Conservation (phyloP, 2,113 vertebrate genomes). For the Tautogolabrus adspersus region DNA sequence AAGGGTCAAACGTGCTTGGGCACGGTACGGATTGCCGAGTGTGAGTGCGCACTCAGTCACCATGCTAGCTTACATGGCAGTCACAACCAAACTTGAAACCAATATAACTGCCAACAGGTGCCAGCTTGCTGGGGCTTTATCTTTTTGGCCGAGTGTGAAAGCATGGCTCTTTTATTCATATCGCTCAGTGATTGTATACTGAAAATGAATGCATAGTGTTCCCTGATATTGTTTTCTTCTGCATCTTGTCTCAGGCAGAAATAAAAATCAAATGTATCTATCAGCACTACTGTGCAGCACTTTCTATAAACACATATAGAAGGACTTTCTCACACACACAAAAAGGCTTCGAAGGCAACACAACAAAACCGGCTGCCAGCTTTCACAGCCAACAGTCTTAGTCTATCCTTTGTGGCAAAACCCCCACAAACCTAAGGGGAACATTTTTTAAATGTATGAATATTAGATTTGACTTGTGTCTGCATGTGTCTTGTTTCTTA, state of each 20-base stretch:
- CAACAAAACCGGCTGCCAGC: background rate
- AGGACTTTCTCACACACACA: background rate
- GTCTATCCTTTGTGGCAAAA: no score
- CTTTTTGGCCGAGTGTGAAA: no score
- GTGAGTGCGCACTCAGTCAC: no score
- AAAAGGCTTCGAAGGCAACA: background rate
- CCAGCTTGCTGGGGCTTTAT: background rate
- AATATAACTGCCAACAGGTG: background rate
- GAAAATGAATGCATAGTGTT: background rate
- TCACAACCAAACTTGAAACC: background rate
- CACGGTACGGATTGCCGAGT: no score
- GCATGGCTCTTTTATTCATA: no score
- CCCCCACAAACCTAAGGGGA: no score
- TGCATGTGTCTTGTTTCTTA: background rate
- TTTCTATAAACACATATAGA: no score
- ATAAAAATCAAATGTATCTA: background rate
- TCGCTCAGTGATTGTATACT: background rate
- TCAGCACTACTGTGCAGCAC: no score
- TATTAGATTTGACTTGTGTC: background rate
- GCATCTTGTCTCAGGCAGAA: no score
- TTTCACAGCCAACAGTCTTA: background rate
- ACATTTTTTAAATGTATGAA: background rate
- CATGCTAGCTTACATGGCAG: no score
- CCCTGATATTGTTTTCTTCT: background rate
- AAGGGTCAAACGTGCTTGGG: no score